Evolutionary conservation across 2,888 invertebrate genomes (phyloP).

Genomic region (Bellardia bayeri): DNA sequence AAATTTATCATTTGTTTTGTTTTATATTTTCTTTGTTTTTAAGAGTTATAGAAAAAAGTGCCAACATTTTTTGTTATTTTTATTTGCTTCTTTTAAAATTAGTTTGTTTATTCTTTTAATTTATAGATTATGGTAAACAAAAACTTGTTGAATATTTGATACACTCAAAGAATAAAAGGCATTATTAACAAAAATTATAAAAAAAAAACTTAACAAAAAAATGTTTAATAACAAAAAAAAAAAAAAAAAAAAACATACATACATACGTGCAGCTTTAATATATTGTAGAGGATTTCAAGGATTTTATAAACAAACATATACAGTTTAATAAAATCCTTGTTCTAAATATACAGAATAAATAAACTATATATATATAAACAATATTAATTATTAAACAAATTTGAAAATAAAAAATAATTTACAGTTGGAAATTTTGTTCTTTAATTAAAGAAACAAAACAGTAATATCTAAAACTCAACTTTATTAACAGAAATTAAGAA

Average conservation of each 20-base stretch:
- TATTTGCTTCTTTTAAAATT: not conserved
- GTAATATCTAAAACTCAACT: conserved; percentile 32
- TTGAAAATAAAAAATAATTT: not conserved
- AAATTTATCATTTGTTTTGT: conserved; percentile 14
- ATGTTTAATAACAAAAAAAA: conserved; percentile 36
- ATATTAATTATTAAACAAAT: conserved; percentile 11
- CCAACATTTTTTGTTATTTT: conserved; percentile 60
- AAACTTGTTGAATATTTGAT: conserved; percentile 67
- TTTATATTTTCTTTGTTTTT: not conserved
- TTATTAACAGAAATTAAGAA: conserved; percentile 33
- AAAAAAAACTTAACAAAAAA: not conserved
- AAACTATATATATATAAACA: conserved; percentile 2
- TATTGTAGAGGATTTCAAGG: conserved; percentile 46
- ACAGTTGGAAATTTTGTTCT: too few relatives aligned
- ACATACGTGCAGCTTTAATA: conserved; percentile 71
- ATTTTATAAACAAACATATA: conserved; percentile 26
- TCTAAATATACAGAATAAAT: conserved; percentile 25
- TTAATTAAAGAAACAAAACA: conserved; percentile 7
- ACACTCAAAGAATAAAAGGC: conserved; percentile 36
- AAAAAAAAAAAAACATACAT: too few relatives aligned
- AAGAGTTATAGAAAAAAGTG: conserved; percentile 53
- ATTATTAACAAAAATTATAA: conserved; percentile 2
- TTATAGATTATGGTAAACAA: conserved; percentile 39
- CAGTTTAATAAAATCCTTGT: conserved; percentile 26
- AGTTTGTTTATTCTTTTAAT: conserved; percentile 10